phyloP scores from a whole-genome alignment of 2,797 vertebrate genomes.

The Prionace glauca region DNA sequence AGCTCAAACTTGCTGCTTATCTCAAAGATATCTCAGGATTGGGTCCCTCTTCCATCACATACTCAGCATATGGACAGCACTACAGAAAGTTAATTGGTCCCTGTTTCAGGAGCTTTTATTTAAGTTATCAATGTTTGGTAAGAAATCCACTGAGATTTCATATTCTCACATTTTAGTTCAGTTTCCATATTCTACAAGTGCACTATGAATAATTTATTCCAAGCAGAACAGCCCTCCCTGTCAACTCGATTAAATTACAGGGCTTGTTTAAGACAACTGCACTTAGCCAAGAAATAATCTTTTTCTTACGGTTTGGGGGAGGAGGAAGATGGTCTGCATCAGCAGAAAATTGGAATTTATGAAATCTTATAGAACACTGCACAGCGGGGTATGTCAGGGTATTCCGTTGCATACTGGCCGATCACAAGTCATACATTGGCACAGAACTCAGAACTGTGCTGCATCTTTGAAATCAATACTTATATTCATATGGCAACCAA shows the following conservation, averaged over 20 bases:
- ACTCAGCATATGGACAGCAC: neutral
- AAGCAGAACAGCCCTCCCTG: neutral
- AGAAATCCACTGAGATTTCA: neutral
- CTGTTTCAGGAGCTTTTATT: neutral
- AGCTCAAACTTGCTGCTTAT: neutral
- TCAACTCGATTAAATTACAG: neutral
- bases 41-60: neutral
- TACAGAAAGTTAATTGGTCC: neutral
- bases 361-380: neutral
- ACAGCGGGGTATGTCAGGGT: neutral
- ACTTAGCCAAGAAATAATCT: neutral
- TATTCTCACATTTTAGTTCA: neutral
- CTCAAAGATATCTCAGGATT: neutral
- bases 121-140: conserved; percentile 12
- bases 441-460: neutral
- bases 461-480: neutral
- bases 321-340: neutral
- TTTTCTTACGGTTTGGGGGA: neutral
- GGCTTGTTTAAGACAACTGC: neutral
- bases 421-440: neutral
- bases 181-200: neutral
- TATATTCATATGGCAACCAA: neutral
- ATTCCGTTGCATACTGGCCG: neutral
- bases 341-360: neutral
- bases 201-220: neutral